Base-by-base conservation (phyloP, 2,797 vertebrate genomes). In the Zalophus californianus region DNA sequence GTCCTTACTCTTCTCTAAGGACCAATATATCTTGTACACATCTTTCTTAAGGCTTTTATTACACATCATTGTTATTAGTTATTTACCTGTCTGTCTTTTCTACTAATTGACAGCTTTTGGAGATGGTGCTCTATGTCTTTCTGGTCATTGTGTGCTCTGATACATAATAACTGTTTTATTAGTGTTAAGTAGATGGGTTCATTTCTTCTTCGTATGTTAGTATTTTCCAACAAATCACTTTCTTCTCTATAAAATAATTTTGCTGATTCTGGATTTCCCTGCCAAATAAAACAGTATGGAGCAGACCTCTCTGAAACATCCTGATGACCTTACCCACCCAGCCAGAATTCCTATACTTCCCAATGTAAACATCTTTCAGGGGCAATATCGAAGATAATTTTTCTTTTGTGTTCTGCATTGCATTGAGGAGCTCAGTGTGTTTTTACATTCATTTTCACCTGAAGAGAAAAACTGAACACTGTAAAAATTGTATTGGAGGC, bases 221-320 rank as follows among this genome's bases (percentile, higher is more conserved):
- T 91, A 32, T 93, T 79, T 86, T 85, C 6, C n/a, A 80, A 41
- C 29, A 83, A 35, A 21, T 82, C 18, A 91, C 3, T n/a, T 70
- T 70, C 96, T 91, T 95, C 32, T 95, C 32, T 50, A 1, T 54
- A 85, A 93, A 91, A 68, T 50, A 23, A 54, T 29, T 78, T 85
- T 95, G 2, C 52, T 90, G n/a, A 7, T 23, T 95, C 48, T 48
- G 18, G 54, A 32, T 79, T 94, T 92, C 50, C 15, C 27, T 77
- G 9, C 21, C 73, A 60, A 91, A 72, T 90, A 75, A 82, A 86
- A 56, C 20, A 72, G 62, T 73, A 50, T 35, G 50, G 6, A 77
- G 5, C 23, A 56, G 75, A 77, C 18, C 9, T 72, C 50, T 89
- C 18, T 66, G 38, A 95, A 86, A 21, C 25, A 80, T 48, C 10